Conservation (phyloP, 2,797 vertebrate genomes). For the Antrozous pallidus region DNA sequence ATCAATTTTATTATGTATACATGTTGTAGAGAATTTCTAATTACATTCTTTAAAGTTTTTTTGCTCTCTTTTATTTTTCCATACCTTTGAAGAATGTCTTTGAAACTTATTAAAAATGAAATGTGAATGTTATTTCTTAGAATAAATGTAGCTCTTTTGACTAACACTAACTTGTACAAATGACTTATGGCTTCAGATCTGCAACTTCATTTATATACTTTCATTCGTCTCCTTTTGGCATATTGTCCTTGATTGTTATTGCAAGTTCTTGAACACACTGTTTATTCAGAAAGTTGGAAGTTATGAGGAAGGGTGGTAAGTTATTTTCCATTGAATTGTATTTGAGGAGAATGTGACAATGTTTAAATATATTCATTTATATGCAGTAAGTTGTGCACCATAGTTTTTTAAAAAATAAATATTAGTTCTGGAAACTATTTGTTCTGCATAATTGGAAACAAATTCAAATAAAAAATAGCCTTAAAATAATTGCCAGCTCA, state of each 20-base stretch:
- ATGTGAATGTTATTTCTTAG: slow-evolving; percentile 41
- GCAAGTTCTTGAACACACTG: neutral
- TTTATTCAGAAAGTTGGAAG: neutral
- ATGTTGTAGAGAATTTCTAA: slow-evolving; percentile 40
- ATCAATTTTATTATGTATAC: slow-evolving; percentile 55
- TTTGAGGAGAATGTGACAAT: slow-evolving; percentile 13
- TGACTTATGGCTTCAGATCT: slow-evolving; percentile 47
- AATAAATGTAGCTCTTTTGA: slow-evolving; percentile 49
- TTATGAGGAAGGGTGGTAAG: neutral
- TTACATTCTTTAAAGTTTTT: slow-evolving; percentile 51
- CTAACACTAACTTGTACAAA: slow-evolving; percentile 32
- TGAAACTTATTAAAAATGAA: slow-evolving; percentile 49
- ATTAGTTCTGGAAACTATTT: slow-evolving; percentile 14
- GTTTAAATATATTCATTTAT: slow-evolving; percentile 30
- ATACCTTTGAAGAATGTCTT: slow-evolving; percentile 45
- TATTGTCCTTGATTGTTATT: slow-evolving; percentile 43
- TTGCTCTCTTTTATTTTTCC: slow-evolving; percentile 34
- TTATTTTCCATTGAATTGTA: slow-evolving; percentile 28
- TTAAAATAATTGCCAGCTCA: neutral
- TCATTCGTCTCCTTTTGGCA: neutral
- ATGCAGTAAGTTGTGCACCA: neutral
- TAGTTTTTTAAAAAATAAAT: neutral
- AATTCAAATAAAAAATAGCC: slow-evolving; percentile 23
- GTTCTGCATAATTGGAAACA: slow-evolving; percentile 34
- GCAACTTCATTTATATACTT: slow-evolving; percentile 47